Conservation (phyloP, 2,113 vertebrate genomes). For the Promerops cafer region DNA sequence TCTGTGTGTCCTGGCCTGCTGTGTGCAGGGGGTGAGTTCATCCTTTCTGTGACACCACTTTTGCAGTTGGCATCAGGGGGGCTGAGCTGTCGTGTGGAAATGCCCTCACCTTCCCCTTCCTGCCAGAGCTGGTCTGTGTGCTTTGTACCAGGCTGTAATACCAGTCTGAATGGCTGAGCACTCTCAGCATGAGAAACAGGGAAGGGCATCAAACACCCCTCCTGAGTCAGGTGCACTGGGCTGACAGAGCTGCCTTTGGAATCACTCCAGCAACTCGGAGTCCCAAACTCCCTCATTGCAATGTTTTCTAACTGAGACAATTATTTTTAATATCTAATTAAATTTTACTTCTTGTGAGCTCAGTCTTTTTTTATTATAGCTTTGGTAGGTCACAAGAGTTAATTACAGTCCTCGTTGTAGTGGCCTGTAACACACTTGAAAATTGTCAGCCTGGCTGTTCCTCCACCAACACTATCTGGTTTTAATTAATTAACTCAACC, state of each 20-base stretch:
- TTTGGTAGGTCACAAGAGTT: slow-evolving; percentile 51
- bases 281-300: slow-evolving; percentile 2
- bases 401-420: slow-evolving; percentile 51
- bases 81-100: not conserved
- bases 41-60: not conserved
- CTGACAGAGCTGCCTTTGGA: not conserved
- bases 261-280: not conserved
- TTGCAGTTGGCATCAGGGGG: not conserved
- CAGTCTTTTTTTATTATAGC: slow-evolving; percentile 4
- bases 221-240: not conserved
- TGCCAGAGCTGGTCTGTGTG: not conserved
- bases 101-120: not conserved
- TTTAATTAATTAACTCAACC: slow-evolving; percentile 38
- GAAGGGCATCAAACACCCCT: not conserved
- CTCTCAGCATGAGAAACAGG: not conserved
- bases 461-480: not conserved
- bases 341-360: slow-evolving; percentile 31
- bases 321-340: slow-evolving; percentile 62
- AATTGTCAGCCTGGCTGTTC: slow-evolving; percentile 10
- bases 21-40: not conserved
- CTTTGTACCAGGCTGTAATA: not conserved
- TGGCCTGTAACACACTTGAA: slow-evolving; percentile 25
- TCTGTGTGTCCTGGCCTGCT: not conserved
- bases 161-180: not conserved
- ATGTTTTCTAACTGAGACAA: slow-evolving; percentile 38